These are phyloP conservation scores for Myxocyprinus asiaticus DNA, from an alignment of 2,113 vertebrate genomes.

Conservation along the genomic window DNA sequence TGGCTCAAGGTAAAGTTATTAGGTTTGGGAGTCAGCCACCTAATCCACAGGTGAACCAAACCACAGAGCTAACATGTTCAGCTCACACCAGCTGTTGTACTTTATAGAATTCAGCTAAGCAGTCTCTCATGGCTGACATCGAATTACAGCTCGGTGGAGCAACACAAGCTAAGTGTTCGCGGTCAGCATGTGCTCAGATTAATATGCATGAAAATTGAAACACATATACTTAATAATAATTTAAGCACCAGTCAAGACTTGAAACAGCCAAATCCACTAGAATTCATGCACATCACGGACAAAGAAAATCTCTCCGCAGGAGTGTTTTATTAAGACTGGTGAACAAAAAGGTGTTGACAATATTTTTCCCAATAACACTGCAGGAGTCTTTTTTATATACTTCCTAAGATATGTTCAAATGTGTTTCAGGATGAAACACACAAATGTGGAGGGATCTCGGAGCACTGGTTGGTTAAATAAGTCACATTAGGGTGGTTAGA, in stretches of 20 bases:
- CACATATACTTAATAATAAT: slow-evolving; percentile 27
- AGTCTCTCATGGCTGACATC: slow-evolving; percentile 30
- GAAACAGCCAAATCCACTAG: slow-evolving; percentile 5
- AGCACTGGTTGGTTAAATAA: not conserved
- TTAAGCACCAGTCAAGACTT: slow-evolving; percentile 1
- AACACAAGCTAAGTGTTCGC: slow-evolving; percentile 2
- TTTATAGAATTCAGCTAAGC: not conserved
- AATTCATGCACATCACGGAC: slow-evolving; percentile 17
- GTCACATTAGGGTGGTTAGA: slow-evolving; percentile 12
- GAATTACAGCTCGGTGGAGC: not conserved
- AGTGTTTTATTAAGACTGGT: not conserved
- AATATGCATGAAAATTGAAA: slow-evolving; percentile 34
- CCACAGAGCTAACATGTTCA: slow-evolving; percentile 7
- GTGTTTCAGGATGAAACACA: slow-evolving; percentile 8
- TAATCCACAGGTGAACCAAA: slow-evolving; percentile 19
- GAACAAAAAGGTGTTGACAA: slow-evolving; percentile 8
- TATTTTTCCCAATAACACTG: slow-evolving; percentile 15
- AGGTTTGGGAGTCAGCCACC: slow-evolving; percentile 12
- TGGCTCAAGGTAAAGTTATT: slow-evolving; percentile 3
- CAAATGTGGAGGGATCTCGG: not conserved
- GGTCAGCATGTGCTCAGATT: not conserved
- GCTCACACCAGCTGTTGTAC: not conserved
- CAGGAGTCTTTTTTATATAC: slow-evolving; percentile 21
- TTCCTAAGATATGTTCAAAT: slow-evolving; percentile 25
- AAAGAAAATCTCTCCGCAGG: not conserved